Percentiles rank a stretch among this genome's conserved stretches.
Evolutionary conservation across 1,140 invertebrate genomes (phyloP).

Genomic region (Whitmania pigra): DNA sequence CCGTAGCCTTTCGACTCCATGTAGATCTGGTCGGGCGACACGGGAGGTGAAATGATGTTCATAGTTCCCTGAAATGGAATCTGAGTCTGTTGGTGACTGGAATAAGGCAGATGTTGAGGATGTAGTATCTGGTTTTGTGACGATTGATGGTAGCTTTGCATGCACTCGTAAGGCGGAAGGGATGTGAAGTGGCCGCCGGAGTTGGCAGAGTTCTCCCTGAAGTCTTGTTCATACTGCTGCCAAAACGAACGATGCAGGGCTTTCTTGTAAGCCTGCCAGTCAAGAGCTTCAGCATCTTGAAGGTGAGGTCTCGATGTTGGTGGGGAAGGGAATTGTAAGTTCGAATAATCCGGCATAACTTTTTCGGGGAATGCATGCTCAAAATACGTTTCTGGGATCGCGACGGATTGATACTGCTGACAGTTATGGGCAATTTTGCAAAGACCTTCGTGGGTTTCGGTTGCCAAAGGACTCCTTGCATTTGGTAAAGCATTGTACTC

Average conservation of each 20-base stretch:
- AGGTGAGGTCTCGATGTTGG: not conserved
- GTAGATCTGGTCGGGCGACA: not conserved
- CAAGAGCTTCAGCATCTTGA: too few species aligned
- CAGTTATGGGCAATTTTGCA: not conserved
- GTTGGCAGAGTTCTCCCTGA: not conserved
- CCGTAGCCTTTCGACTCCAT: not conserved
- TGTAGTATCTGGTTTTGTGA: not conserved
- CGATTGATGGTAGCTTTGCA: not conserved
- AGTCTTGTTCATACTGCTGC: not conserved
- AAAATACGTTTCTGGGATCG: not conserved
- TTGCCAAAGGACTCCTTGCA: too few species aligned
- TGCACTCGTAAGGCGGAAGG: not conserved
- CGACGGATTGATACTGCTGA: not conserved
- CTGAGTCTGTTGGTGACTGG: not conserved
- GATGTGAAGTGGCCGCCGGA: too few species aligned
- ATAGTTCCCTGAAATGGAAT: not conserved
- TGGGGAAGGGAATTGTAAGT: not conserved
- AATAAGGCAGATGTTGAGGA: not conserved
- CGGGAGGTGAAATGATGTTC: not conserved
- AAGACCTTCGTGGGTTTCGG: not conserved
- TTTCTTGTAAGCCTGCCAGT: not conserved
- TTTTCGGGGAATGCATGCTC: not conserved
- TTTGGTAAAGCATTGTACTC: too few species aligned
- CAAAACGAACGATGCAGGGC: slow-evolving; percentile 1
- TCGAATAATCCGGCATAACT: not conserved